These are phyloP conservation scores for Sinodicranocentrus sp. DNA, from an alignment of 2,888 invertebrate species.

Conservation along the genomic window DNA sequence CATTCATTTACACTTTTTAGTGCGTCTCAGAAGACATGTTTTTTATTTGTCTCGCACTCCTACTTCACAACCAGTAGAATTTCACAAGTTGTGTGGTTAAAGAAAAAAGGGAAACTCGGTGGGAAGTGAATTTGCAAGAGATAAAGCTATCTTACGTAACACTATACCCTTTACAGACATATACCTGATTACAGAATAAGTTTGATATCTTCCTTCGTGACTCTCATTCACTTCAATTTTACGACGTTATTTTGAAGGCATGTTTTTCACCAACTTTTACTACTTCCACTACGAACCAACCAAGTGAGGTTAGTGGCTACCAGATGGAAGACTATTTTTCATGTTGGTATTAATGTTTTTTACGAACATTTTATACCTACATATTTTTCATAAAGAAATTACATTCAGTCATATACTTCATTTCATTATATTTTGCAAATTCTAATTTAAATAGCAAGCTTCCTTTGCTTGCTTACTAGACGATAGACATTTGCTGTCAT, in stretches of 20 bases:
- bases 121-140: background rate
- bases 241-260: slow-evolving; percentile 76
- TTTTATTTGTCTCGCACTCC: slow-evolving; percentile 49
- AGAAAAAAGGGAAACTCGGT: background rate
- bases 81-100: slow-evolving; percentile 14
- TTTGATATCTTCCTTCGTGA: slow-evolving; percentile 77
- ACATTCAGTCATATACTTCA: no score
- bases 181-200: slow-evolving; percentile 66
- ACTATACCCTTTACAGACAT: no score
- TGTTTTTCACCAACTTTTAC: slow-evolving; percentile 76
- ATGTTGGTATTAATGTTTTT: no score
- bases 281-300: slow-evolving; percentile 61
- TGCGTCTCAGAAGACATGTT: slow-evolving; percentile 40
- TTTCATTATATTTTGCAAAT: no score
- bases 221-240: slow-evolving; percentile 74
- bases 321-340: slow-evolving; percentile 14
- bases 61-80: slow-evolving; percentile 3
- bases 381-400: no score
- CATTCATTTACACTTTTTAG: slow-evolving; percentile 5
- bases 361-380: no score
- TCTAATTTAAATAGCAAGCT: no score
- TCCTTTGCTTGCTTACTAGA: no score
- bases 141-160: no score
- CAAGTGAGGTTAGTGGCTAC: slow-evolving; percentile 45
- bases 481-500: no score